A percentile compares a stretch with the other conserved stretches of the same genome.
These are phyloP conservation scores for Drosophila orosa DNA, from an alignment of 1,140 invertebrate genomes.

Conservation along the genomic window DNA sequence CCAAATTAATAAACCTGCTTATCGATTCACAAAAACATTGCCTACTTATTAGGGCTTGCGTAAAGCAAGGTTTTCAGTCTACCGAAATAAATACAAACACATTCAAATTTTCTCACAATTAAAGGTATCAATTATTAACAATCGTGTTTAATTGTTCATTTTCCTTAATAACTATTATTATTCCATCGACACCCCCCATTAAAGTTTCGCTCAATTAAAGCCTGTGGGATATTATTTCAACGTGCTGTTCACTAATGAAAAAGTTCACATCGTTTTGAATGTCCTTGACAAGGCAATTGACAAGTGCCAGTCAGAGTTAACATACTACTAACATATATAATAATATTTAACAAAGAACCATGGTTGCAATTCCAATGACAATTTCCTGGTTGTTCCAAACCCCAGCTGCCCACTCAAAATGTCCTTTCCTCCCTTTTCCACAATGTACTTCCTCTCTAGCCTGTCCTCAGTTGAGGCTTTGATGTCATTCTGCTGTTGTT, in stretches of 20 bases:
- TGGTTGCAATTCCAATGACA: constrained; percentile 10
- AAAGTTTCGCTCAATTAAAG: constrained; percentile 2
- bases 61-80: not conserved
- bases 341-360: not conserved
- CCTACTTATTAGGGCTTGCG: not conserved
- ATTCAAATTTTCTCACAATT: not conserved
- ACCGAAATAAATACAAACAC: not conserved
- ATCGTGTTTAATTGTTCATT: not conserved
- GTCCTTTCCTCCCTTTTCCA: not conserved
- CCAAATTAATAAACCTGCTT: too few relatives aligned
- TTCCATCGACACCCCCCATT: not conserved
- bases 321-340: not conserved
- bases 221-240: not conserved
- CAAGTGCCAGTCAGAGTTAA: constrained; percentile 15
- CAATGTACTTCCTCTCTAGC: not conserved
- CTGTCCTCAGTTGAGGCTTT: constrained; percentile 27
- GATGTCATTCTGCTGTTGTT: constrained; percentile 27
- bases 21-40: not conserved
- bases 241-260: not conserved
- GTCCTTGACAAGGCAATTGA: constrained; percentile 35
- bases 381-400: not conserved
- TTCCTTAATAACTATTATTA: not conserved
- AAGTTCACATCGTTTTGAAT: constrained; percentile 13
- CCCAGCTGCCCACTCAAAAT: constrained; percentile 21
- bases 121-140: not conserved